Evolutionary conservation across 2,888 invertebrate genomes (phyloP), one percentile per base, ranked within the genome.

Genomic region (Diarsia rubi): DNA sequence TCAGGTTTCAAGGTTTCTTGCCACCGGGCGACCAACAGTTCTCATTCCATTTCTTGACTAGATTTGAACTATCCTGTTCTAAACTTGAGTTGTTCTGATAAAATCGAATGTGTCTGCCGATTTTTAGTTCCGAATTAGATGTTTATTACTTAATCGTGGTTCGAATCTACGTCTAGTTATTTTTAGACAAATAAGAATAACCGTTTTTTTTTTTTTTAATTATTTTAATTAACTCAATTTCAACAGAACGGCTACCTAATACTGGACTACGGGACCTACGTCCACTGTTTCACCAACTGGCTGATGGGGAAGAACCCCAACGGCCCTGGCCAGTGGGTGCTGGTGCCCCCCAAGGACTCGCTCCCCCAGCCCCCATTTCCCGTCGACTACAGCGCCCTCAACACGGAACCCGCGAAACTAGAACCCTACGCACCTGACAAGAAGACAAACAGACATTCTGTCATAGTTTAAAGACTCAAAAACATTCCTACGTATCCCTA

Each of bases 381-480:
- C 4, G 97, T 98, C 70, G 98, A 98, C 95, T 98, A 98, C 93
- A 98, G 98, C 88, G 98, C 98, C 44, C 95, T 98, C 82, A 98
- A 98, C 94, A 97, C 98, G 4, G 97, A 98, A 86, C 97, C 97
- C 75, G 97, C 97, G 76, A 98, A 98, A 90, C 93, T 98, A 79
- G 98, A 98, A 92, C 97, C 97, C 81, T 98, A 98, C 88, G 97
- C 96, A 84, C 97, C 98, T 8, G 97, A 97, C 90, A 97, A 97
- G 88, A 97, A 97, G 92, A 97, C 97, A 70, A 98, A 97, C 91
- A 96, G 98, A 91, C 97, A 97, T 92, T 98, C 98, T 81, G 97
- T 98, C 83, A 97, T 98, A 88, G 98, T 98, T 74, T 97, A 81
- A 78, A 65, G 44, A 60, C 60, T 54, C 37, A 19, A 21, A 65